phyloP scores from a whole-genome alignment of 2,888 invertebrate genomes.

The Chrysopilus asiliformis region DNA sequence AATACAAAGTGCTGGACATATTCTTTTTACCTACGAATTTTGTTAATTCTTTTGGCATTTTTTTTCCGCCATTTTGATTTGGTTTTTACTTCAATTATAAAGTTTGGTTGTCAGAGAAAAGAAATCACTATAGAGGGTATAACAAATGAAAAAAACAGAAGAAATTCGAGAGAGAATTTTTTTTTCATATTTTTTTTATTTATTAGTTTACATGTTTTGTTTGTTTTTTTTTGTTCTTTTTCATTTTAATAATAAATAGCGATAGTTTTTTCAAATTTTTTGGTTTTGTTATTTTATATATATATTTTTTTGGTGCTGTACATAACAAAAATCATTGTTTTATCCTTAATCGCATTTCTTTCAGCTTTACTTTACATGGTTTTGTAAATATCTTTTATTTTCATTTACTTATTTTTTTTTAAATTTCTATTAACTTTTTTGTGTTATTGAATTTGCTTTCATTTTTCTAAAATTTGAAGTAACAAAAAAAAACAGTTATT shows the following conservation, averaged over 20 bases:
- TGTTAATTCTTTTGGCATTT: no score
- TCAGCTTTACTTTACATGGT: not conserved
- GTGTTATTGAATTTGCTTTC: no score
- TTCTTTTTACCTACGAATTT: no score
- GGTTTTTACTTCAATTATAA: no score
- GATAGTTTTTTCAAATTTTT: conserved; percentile 4
- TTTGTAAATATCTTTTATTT: not conserved
- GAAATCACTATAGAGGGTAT: no score
- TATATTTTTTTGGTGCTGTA: conserved; percentile 9
- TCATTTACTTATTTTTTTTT: no score
- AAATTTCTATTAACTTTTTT: no score
- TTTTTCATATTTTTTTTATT: conserved; percentile 7
- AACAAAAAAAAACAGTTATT: conserved; percentile 2
- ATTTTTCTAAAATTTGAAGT: not conserved
- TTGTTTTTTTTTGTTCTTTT: conserved; percentile 4
- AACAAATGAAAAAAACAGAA: no score
- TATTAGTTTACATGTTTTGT: conserved; percentile 8
- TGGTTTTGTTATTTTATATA: conserved; percentile 2
- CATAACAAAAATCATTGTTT: conserved; percentile 7
- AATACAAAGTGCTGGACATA: no score
- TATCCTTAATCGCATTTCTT: conserved; percentile 9
- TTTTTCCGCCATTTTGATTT: no score
- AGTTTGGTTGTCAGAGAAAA: no score
- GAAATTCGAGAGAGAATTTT: conserved; percentile 13
- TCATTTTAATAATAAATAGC: conserved; percentile 2